Base-by-base conservation (phyloP, 1,140 invertebrate genomes). In the Potamilus streckersoni region DNA sequence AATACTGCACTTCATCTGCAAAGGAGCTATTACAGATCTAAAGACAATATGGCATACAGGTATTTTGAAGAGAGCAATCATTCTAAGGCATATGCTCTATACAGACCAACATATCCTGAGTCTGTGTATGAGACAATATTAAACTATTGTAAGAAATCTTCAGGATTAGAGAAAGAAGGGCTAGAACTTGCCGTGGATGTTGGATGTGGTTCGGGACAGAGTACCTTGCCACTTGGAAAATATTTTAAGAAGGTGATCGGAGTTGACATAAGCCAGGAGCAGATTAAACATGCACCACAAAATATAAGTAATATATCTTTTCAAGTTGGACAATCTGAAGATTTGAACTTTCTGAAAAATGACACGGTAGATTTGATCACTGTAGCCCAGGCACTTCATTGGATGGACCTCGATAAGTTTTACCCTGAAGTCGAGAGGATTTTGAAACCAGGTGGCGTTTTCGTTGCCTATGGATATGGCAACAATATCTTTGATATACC, bases 161-260 rank as follows among this genome's bases (percentile, higher is more conserved):
- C 79, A 68, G 83, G 86, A 79, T 57, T 59, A 13, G 16, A 3
- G 0, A 6, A 16, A 4, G 55, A n/a, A 57, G 57, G 67, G 5
- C 76, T 69, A 68, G 71, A 76, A 8, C 55, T 82, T 16, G 82
- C 85, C 59, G 71, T 89, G 13, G 91, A 92, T 82, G 86, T 92
- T n/a, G 91, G 91, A 2, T 91, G 91, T 84, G 91, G 91, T 17
- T 87, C 88, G 16, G 91, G 91, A n/a, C 91, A 92, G 82, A 91
- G 89, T 73, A 91, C 91, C 2, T 60, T 83, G 38, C 78, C 86
- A 5, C 78, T 91, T 60, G 72, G 85, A 14, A 84, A 86, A 19
- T 82, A 89, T 78, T 92, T 92, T 79, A 75, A 80, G 19, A 62
- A 75, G 11, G 79, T 81, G 13, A 78, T 79, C 17, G 79, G 79